Conservation (phyloP, 2,888 invertebrate species). For the Chalcis sispes region DNA sequence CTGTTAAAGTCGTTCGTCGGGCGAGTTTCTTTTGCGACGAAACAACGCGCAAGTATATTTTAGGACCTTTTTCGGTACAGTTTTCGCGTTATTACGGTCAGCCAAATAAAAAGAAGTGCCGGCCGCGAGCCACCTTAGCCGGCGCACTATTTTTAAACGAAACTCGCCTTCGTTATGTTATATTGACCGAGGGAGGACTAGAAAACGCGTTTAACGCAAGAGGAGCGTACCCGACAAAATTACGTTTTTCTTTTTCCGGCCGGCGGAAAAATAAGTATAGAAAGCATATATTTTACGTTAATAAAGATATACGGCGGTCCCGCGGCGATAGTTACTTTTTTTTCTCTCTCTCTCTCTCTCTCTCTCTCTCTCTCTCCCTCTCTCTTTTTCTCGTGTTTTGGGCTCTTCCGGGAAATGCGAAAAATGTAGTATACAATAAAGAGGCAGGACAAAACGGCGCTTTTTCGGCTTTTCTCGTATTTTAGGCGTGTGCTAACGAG, state of each 20-base stretch:
- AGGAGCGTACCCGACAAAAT: background rate
- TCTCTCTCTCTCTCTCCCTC: background rate
- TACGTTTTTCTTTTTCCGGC: slow-evolving; percentile 5
- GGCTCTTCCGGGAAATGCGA: background rate
- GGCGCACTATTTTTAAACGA: slow-evolving; percentile 68
- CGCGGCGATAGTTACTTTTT: background rate
- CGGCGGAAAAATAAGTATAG: slow-evolving; percentile 16
- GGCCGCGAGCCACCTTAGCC: slow-evolving; percentile 19
- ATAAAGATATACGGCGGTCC: slow-evolving; percentile 40
- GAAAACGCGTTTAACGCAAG: background rate
- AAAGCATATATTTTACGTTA: slow-evolving; percentile 40
- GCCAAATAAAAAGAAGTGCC: slow-evolving; percentile 69
- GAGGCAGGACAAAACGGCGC: background rate
- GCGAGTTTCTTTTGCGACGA: slow-evolving; percentile 41
- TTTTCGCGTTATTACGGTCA: slow-evolving; percentile 74
- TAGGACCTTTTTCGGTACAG: slow-evolving; percentile 67
- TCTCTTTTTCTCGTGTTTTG: no score
- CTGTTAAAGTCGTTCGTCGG: slow-evolving; percentile 44
- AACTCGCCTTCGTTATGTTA: slow-evolving; percentile 63
- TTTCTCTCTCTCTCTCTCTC: background rate
- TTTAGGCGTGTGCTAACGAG: slow-evolving; percentile 46
- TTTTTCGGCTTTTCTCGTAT: slow-evolving; percentile 7
- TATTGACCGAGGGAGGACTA: slow-evolving; percentile 61
- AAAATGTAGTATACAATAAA: background rate
- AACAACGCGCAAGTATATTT: slow-evolving; percentile 61